These are phyloP conservation scores for Xyliphius kryptos DNA, from an alignment of 2,113 vertebrate genomes.

Conservation along the genomic window DNA sequence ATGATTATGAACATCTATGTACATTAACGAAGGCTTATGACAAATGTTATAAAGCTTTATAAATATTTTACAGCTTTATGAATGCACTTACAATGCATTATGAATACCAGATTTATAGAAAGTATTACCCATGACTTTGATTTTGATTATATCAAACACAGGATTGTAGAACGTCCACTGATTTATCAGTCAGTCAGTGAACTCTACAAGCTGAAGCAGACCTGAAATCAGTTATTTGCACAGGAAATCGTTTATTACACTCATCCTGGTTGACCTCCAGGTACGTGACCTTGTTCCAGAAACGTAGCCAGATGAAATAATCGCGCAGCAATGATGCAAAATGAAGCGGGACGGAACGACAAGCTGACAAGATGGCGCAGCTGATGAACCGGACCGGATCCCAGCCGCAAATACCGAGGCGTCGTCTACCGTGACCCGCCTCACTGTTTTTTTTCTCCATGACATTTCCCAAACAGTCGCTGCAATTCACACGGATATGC, in stretches of 20 bases:
- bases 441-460: constrained; percentile 57
- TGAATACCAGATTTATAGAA: too few relatives aligned
- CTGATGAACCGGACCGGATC: constrained; percentile 56
- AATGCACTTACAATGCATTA: too few relatives aligned
- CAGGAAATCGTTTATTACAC: neutral
- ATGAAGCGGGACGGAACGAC: constrained; percentile 15
- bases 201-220: neutral
- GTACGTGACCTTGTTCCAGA: constrained; percentile 15
- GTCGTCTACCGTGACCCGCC: constrained; percentile 47
- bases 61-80: too few relatives aligned
- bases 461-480: constrained; percentile 66
- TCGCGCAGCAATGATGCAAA: neutral
- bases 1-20: too few relatives aligned
- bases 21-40: too few relatives aligned
- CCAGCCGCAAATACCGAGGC: constrained; percentile 55
- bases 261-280: constrained; percentile 15
- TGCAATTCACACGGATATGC: constrained; percentile 62
- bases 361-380: constrained; percentile 15
- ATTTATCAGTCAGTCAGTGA: neutral
- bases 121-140: too few relatives aligned
- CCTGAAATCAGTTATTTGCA: neutral
- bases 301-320: constrained; percentile 27
- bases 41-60: too few relatives aligned
- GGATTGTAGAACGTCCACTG: too few relatives aligned
- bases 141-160: too few relatives aligned